These are phyloP conservation scores for Drosophila kohkoa DNA, from an alignment of 1,140 invertebrate genomes.

Conservation along the genomic window DNA sequence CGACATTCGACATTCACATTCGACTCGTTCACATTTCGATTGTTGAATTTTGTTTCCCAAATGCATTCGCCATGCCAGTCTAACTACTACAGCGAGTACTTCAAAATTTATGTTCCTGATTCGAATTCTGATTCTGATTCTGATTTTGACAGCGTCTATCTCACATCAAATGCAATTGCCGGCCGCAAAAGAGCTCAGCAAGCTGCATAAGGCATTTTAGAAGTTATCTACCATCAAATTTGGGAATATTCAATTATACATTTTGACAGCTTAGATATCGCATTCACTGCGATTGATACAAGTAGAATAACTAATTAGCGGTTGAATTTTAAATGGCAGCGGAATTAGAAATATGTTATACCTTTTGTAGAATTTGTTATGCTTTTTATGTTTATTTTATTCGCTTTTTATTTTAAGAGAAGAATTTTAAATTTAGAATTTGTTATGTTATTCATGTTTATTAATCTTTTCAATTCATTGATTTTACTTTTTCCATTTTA, in stretches of 20 bases:
- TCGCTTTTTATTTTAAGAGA: no score
- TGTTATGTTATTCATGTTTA: no score
- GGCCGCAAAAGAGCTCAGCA: background rate
- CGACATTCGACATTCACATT: background rate
- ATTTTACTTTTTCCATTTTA: no score
- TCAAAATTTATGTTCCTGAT: slow-evolving; percentile 21
- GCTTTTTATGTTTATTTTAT: no score
- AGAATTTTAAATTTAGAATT: no score
- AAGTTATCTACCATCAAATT: slow-evolving; percentile 3
- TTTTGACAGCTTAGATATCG: background rate
- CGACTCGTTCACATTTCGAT: slow-evolving; percentile 11
- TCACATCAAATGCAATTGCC: slow-evolving; percentile 14
- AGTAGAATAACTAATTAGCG: background rate
- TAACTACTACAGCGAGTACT: background rate
- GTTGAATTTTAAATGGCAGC: background rate
- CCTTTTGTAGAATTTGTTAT: no score
- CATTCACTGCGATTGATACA: background rate
- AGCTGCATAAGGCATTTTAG: background rate
- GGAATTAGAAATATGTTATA: no score
- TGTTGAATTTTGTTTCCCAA: slow-evolving; percentile 13
- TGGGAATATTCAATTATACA: background rate
- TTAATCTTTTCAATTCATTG: no score
- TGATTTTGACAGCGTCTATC: slow-evolving; percentile 22
- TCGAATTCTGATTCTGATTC: no score
- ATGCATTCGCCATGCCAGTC: slow-evolving; percentile 7